phyloP scores from a whole-genome alignment of 2,888 invertebrate species.

The Balanococcus diminutus region DNA sequence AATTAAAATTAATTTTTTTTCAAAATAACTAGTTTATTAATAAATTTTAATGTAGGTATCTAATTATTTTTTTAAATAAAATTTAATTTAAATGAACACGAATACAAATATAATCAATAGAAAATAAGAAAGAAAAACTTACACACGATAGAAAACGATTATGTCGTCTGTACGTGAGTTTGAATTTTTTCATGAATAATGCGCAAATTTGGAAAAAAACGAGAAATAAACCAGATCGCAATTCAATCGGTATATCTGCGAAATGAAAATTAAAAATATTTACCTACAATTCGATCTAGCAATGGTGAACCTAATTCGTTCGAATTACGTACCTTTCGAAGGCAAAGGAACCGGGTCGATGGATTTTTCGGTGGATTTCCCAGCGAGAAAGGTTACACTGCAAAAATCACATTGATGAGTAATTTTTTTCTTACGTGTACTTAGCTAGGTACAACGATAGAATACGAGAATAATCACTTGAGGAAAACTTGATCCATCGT shows the following conservation, averaged over 20 bases:
- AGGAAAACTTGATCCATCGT: slow-evolving; percentile 93
- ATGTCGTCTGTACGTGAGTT: neutral
- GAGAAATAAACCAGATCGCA: neutral
- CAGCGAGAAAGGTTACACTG: neutral
- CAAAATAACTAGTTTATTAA: too few relatives aligned
- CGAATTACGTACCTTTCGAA: neutral
- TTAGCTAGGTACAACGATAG: too few relatives aligned
- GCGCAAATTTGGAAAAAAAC: slow-evolving; percentile 9
- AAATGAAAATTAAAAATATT: neutral
- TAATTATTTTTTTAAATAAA: too few relatives aligned
- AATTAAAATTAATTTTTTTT: too few relatives aligned
- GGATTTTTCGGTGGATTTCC: neutral
- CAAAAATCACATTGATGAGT: neutral
- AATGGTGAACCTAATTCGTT: too few relatives aligned
- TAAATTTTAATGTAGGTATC: too few relatives aligned
- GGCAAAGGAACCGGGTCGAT: neutral
- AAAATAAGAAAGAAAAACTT: neutral
- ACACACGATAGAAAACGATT: neutral
- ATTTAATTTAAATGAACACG: neutral
- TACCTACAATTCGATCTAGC: too few relatives aligned
- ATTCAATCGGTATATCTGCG: neutral
- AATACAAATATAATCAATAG: neutral
- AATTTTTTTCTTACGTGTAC: neutral
- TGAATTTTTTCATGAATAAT: slow-evolving; percentile 8
- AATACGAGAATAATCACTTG: slow-evolving; percentile 70